Base-by-base conservation (phyloP, 1,140 invertebrate genomes). In the Polyergus mexicanus region DNA sequence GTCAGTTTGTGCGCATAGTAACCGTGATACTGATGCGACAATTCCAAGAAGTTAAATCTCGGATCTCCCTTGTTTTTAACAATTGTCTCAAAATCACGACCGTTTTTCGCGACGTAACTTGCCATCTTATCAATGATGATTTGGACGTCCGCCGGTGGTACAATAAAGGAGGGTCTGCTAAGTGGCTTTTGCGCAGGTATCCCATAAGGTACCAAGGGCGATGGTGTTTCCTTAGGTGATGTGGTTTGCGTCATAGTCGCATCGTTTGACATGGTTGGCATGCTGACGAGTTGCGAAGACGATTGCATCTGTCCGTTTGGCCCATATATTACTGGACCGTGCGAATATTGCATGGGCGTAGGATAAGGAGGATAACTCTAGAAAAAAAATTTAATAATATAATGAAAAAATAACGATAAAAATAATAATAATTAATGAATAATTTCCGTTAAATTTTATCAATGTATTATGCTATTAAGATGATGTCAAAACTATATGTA, bases 81-180 rank as follows among this genome's bases (percentile, higher is more conserved):
- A 41, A 98, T 98, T 11, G 97, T 96, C 91, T 99, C 98, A 94
- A 99, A 99, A 89, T 98, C 98, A 66, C 97, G 96, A 0, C 99
- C 99, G 95, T 99, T 99, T 91, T 98, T 98, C 0, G 97, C 97
- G 0, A 99, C 98, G 93, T 99, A 99, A 80, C 97, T 97, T 2
- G 98, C 98, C 97, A 99, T 99, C 95, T 99, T 99, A 93, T 99
- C 98, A 69, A 99, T 98, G 8, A 99, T 97, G 58, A 98, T 96
- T 92, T 98, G 97, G 7, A 98, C 95, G 78, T 98, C 98, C 11
- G 97, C 96, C 0, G 98, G 97, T 22, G 98, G 97, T 8, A 96
- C 95, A 25, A 96, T 95, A 41, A 97, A 96, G 0, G 94, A 94
- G 0, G 95, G 95, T 54, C 94, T 92, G 22, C 92, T 95, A 0